Conservation (phyloP, 2,113 vertebrate genomes). For the Platysteira castanea region DNA sequence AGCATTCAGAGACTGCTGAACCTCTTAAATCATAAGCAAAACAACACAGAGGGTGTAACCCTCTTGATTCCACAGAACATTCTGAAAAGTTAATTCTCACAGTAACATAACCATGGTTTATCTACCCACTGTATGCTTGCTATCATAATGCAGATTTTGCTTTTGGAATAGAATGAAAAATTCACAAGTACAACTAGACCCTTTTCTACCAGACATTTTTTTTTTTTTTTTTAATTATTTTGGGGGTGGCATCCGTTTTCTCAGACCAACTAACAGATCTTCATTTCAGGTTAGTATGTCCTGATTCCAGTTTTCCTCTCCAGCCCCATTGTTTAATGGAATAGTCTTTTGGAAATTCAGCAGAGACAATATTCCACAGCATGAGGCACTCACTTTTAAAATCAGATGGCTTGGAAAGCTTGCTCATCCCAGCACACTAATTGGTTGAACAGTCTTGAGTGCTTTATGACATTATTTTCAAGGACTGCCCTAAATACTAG, state of each 20-base stretch:
- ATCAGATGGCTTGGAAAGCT: slow-evolving; percentile 45
- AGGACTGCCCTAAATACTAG: slow-evolving; percentile 33
- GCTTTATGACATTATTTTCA: slow-evolving; percentile 52
- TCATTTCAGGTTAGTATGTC: not conserved
- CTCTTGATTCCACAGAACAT: not conserved
- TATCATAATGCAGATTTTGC: not conserved
- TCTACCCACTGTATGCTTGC: not conserved
- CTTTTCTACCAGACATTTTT: not conserved
- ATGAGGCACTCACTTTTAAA: not conserved
- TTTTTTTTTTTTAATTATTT: not conserved
- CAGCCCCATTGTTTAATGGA: not conserved
- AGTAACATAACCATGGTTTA: not conserved
- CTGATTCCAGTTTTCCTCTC: not conserved
- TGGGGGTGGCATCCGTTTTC: not conserved
- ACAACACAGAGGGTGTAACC: not conserved
- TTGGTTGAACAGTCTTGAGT: slow-evolving; percentile 14
- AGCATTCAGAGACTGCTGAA: not conserved
- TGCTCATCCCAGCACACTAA: slow-evolving; percentile 3
- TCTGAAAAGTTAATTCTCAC: not conserved
- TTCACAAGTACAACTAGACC: not conserved
- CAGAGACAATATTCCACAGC: slow-evolving; percentile 15
- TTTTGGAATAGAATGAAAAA: not conserved
- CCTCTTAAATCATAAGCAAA: not conserved
- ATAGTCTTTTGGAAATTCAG: not conserved
- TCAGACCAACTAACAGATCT: not conserved